Percentiles rank a stretch among this genome's conserved stretches.
These are phyloP conservation scores for Eolophus roseicapilla DNA, from an alignment of 2,113 vertebrate genomes.

Conservation along the genomic window DNA sequence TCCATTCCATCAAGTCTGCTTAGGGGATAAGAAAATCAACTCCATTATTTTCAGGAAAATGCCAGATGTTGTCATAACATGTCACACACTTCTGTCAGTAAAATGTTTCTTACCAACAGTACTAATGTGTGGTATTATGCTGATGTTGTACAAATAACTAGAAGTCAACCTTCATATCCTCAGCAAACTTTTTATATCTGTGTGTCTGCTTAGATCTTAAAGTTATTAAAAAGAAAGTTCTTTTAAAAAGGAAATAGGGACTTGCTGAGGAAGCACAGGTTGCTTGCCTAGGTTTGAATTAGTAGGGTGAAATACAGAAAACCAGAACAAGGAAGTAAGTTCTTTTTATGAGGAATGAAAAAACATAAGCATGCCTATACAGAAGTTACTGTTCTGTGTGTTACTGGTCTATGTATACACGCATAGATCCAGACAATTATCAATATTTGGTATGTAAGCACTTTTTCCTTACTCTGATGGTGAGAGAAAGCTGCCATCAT, in stretches of 20 bases:
- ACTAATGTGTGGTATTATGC: slow-evolving; percentile 42
- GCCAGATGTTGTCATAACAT: slow-evolving; percentile 29
- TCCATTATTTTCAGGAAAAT: slow-evolving; percentile 14
- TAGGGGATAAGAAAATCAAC: slow-evolving; percentile 10
- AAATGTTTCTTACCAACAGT: slow-evolving; percentile 30
- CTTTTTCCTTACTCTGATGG: background rate
- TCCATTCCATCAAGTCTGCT: slow-evolving; percentile 24
- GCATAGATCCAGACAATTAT: too few relatives aligned
- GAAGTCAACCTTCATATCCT: slow-evolving; percentile 28
- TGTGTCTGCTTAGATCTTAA: background rate
- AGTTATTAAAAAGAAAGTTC: background rate
- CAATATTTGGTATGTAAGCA: background rate
- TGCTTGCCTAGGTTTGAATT: background rate
- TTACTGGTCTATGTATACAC: background rate
- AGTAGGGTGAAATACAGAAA: background rate
- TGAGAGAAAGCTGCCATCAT: background rate
- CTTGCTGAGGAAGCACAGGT: background rate
- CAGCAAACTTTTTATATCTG: background rate
- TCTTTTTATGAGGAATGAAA: background rate
- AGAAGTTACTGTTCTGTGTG: background rate
- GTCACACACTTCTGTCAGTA: background rate
- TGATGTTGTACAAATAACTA: slow-evolving; percentile 44
- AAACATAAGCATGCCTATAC: background rate
- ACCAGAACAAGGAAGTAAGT: background rate
- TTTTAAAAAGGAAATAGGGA: background rate